Percentiles rank a stretch among this genome's conserved stretches.
Evolutionary conservation across 2,113 vertebrate genomes (phyloP).

Genomic region (Heterocephalus glaber): DNA sequence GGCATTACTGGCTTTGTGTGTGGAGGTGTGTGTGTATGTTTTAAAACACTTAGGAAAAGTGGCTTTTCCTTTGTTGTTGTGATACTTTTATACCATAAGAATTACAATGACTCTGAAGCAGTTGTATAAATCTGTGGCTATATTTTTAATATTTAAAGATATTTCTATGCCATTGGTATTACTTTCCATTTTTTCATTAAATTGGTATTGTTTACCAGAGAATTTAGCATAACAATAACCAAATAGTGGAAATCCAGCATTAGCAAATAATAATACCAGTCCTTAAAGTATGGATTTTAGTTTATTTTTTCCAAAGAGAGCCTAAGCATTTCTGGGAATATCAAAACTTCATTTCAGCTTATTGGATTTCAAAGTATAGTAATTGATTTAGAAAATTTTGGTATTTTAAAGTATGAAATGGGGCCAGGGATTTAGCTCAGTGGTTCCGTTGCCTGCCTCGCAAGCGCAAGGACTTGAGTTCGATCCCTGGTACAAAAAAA

Average conservation of each 20-base stretch:
- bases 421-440: no score
- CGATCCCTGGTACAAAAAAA: no score
- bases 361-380: not conserved
- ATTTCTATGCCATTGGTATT: not conserved
- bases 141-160: not conserved
- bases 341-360: not conserved
- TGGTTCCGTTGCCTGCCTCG: no score
- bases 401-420: slow-evolving; percentile 19
- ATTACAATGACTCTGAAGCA: not conserved
- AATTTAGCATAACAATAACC: not conserved
- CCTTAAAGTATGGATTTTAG: slow-evolving; percentile 22
- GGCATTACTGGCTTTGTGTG: slow-evolving; percentile 16
- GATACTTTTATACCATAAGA: not conserved
- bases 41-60: not conserved
- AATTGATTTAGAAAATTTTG: not conserved
- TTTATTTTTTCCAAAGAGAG: slow-evolving; percentile 39
- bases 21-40: not conserved
- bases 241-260: not conserved
- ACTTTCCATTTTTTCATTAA: not conserved
- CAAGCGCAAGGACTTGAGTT: no score
- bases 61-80: not conserved
- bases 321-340: slow-evolving; percentile 36
- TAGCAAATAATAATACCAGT: not conserved
- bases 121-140: not conserved
- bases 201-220: not conserved